Percentiles rank a stretch among this genome's conserved stretches.
These are phyloP conservation scores for Ceratoteleas bidentatus DNA, from an alignment of 1,140 invertebrate species.

Conservation along the genomic window DNA sequence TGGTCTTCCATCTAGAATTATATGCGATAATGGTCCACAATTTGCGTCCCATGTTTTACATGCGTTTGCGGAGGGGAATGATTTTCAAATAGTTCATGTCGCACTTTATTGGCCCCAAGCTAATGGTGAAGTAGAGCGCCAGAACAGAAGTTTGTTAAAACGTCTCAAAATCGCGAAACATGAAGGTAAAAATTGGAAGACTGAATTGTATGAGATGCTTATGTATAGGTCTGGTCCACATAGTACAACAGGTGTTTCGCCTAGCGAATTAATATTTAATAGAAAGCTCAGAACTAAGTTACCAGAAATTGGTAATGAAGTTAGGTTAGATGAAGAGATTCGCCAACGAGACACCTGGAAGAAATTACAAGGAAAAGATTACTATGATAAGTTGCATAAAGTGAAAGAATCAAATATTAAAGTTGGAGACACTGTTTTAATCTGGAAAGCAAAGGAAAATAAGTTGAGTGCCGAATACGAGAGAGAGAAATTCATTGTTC, in stretches of 20 bases:
- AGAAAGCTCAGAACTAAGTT: conserved; percentile 41
- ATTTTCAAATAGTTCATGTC: too few relatives aligned
- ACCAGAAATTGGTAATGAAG: conserved; percentile 12
- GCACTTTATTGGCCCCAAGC: conserved; percentile 62
- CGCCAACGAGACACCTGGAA: conserved; percentile 8
- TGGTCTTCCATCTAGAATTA: too few relatives aligned
- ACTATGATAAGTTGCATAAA: conserved; percentile 2
- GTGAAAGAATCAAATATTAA: conserved; percentile 2
- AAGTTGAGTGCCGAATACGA: conserved; percentile 26
- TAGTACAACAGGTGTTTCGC: conserved; percentile 26
- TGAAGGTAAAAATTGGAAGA: conserved; percentile 49
- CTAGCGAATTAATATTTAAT: conserved; percentile 33
- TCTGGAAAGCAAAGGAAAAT: conserved; percentile 28
- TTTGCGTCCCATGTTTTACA: too few relatives aligned
- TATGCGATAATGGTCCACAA: too few relatives aligned
- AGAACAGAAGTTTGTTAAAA: conserved; percentile 59
- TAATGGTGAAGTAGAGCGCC: conserved; percentile 43
- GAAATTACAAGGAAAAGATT: conserved; percentile 17
- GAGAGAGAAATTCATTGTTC: too few relatives aligned
- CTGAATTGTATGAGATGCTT: conserved; percentile 52
- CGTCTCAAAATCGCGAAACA: conserved; percentile 61
- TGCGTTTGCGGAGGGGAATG: too few relatives aligned
- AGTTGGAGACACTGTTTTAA: conserved; percentile 24
- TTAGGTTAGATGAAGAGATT: conserved; percentile 17
- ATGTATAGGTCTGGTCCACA: conserved; percentile 42